phyloP scores from a whole-genome alignment of 1,140 invertebrate species.

The Samia ricini region DNA sequence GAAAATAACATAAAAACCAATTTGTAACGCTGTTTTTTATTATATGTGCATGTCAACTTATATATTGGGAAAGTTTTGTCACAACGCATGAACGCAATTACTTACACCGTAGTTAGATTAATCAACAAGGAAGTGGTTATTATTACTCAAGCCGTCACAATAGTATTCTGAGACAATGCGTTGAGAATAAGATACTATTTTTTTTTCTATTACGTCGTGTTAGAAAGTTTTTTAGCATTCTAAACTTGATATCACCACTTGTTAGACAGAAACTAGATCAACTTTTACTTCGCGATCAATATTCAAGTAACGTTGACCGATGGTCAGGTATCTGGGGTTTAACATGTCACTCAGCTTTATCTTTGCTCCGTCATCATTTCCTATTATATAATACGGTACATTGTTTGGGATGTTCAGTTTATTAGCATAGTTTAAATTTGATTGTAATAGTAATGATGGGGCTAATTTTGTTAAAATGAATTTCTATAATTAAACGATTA shows the following conservation, averaged over 20 bases:
- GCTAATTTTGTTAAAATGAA: too few relatives aligned
- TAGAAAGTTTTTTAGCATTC: slow-evolving; percentile 11
- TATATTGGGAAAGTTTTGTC: not conserved
- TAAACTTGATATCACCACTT: not conserved
- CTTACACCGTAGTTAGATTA: not conserved
- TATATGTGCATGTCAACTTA: not conserved
- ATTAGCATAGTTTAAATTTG: too few relatives aligned
- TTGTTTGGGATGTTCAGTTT: not conserved
- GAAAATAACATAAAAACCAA: not conserved
- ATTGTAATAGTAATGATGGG: too few relatives aligned
- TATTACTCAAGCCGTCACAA: not conserved
- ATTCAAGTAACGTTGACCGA: not conserved
- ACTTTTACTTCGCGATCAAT: slow-evolving; percentile 6
- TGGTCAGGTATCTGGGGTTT: not conserved
- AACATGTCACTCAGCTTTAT: not conserved
- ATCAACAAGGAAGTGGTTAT: slow-evolving; percentile 5
- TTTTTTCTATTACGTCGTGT: not conserved
- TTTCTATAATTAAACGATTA: too few relatives aligned
- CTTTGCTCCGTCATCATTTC: not conserved
- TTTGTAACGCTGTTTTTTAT: not conserved
- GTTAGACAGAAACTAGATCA: slow-evolving; percentile 1
- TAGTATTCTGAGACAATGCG: slow-evolving; percentile 3
- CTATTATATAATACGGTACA: not conserved
- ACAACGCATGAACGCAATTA: not conserved
- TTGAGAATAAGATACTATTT: not conserved